Percentiles rank a stretch among this genome's conserved stretches.
Evolutionary conservation across 2,888 invertebrate species (phyloP).

Genomic region (Eristalinus aeneus): DNA sequence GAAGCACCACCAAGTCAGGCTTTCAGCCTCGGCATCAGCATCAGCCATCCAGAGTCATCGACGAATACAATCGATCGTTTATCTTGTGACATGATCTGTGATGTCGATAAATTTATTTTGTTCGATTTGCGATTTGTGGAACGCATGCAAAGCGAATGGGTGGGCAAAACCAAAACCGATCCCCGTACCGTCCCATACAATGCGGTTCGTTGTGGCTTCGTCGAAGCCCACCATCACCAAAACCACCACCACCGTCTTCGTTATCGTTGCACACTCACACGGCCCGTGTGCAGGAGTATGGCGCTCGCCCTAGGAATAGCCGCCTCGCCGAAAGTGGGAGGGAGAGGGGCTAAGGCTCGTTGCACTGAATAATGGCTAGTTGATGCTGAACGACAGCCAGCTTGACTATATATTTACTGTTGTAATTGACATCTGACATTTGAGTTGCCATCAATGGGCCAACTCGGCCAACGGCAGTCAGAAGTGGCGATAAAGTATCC

Average conservation of each 20-base stretch:
- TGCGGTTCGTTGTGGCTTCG: constrained; percentile 55
- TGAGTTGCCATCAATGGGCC: constrained; percentile 59
- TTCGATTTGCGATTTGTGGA: constrained; percentile 71
- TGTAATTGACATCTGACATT: constrained; percentile 71
- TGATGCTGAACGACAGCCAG: constrained; percentile 68
- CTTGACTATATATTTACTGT: constrained; percentile 70
- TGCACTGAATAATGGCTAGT: constrained; percentile 68
- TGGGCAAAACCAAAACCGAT: constrained; percentile 66
- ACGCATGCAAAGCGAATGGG: constrained; percentile 71
- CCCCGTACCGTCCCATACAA: constrained; percentile 39
- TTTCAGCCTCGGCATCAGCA: constrained; percentile 40
- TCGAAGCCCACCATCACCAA: background rate
- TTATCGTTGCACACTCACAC: background rate
- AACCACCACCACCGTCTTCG: background rate
- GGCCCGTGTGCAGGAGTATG: background rate
- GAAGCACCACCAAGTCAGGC: constrained; percentile 56
- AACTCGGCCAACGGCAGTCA: constrained; percentile 16
- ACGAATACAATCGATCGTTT: constrained; percentile 75
- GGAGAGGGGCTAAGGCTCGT: constrained; percentile 59
- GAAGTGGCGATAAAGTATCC: constrained; percentile 47
- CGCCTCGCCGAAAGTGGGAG: background rate
- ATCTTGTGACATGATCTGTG: constrained; percentile 76
- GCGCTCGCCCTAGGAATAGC: constrained; percentile 48
- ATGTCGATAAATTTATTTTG: constrained; percentile 73
- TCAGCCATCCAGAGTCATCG: constrained; percentile 57